These are phyloP conservation scores for Andricus curvator DNA, from an alignment of 2,888 invertebrate genomes.

Conservation along the genomic window DNA sequence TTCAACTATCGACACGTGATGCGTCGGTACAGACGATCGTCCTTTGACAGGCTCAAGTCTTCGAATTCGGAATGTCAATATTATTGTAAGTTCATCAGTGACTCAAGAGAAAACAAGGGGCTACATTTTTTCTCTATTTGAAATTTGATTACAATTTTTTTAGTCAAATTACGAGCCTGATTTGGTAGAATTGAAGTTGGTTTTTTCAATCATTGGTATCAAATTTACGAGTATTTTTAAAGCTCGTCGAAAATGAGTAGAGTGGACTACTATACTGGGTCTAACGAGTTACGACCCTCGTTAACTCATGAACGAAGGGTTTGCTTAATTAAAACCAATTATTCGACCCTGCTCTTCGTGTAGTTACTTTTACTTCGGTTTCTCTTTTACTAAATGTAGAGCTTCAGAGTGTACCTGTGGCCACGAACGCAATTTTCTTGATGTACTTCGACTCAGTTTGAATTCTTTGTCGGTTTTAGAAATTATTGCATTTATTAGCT, in stretches of 20 bases:
- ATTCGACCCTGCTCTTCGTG: slow-evolving; percentile 52
- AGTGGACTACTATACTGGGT: slow-evolving; percentile 5
- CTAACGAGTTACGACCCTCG: slow-evolving; percentile 61
- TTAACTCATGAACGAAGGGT: slow-evolving; percentile 60
- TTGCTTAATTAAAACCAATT: slow-evolving; percentile 61
- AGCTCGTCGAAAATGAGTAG: slow-evolving; percentile 10
- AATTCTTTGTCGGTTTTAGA: no score
- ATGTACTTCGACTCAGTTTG: neutral
- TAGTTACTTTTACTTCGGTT: slow-evolving; percentile 18
- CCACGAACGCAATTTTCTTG: slow-evolving; percentile 19
- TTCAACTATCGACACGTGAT: slow-evolving; percentile 32
- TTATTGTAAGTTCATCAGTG: slow-evolving; percentile 23
- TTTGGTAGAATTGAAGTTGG: neutral
- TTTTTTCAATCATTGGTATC: slow-evolving; percentile 26
- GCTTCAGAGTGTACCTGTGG: slow-evolving; percentile 34
- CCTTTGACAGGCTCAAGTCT: slow-evolving; percentile 23
- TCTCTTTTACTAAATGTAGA: slow-evolving; percentile 22
- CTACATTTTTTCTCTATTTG: neutral
- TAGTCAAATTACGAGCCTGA: neutral
- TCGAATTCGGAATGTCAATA: slow-evolving; percentile 18
- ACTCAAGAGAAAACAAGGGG: neutral
- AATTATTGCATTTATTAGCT: neutral
- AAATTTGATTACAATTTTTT: neutral
- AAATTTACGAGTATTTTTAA: slow-evolving; percentile 17
- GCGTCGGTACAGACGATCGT: neutral